Evolutionary conservation across 2,888 invertebrate species (phyloP).

Genomic region (Conus canariensis): DNA sequence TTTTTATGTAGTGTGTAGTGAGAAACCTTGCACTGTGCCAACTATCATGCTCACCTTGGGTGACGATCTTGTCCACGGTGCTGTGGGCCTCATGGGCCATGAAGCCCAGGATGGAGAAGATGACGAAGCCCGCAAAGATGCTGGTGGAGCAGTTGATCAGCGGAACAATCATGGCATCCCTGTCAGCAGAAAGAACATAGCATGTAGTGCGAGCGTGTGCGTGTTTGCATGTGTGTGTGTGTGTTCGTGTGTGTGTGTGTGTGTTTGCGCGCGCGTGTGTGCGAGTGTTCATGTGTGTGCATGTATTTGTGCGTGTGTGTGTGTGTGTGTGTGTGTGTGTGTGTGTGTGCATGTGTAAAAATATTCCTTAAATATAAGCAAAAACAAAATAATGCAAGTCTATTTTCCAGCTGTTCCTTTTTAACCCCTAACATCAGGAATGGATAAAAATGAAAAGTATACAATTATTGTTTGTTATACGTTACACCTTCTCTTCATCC

Average conservation of each 20-base stretch:
- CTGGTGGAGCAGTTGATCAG: constrained; percentile 77
- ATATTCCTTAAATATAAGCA: not conserved
- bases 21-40: too few relatives aligned
- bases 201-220: not conserved
- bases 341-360: not conserved
- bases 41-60: constrained; percentile 69
- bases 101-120: constrained; percentile 82
- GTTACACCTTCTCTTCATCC: too few relatives aligned
- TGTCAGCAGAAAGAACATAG: constrained; percentile 53
- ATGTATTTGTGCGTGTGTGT: not conserved
- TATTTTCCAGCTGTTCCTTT: too few relatives aligned
- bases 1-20: too few relatives aligned
- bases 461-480: too few relatives aligned
- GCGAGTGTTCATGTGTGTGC: not conserved
- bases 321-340: not conserved
- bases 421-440: too few relatives aligned
- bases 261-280: too few relatives aligned
- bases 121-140: constrained; percentile 78
- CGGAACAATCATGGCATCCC: constrained; percentile 77
- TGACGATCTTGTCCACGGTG: constrained; percentile 77
- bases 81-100: constrained; percentile 78
- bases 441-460: too few relatives aligned
- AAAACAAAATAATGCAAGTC: too few relatives aligned
- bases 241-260: not conserved
- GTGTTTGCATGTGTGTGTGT: not conserved